Evolutionary conservation across 2,797 vertebrate genomes (phyloP), one percentile per base, ranked within the genome.

Genomic region (Gephyroberyx darwinii): DNA sequence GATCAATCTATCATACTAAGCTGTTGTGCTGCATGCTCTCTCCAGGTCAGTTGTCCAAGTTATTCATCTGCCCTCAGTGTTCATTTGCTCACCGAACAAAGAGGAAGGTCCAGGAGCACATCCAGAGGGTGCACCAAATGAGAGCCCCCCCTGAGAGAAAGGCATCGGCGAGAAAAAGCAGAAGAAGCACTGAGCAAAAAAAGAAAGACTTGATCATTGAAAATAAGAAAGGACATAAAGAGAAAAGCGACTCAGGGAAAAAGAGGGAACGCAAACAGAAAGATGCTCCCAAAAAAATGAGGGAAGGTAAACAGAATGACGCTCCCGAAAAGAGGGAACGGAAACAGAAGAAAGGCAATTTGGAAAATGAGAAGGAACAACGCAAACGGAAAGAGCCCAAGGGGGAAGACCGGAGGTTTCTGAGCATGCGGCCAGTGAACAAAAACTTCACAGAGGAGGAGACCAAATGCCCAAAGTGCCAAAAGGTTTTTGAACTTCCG

Each of bases 401-500:
- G 0, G 81, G 19, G 5, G 85, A 85, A 5, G 90, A 92, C 76
- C 81, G 80, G 2, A 57, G 89, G 56, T 91, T 92, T 17, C 88
- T 90, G 54, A 90, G 74, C 71, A 78, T 48, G 0, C 62, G 86
- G 4, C 1, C 30, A 0, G 78, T 74, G n/a, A 61, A 57, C 67
- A 85, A 84, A 65, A 87, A 65, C 59, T 83, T 89, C 50, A 66
- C 78, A 0, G 82, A 86, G 26, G 68, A 85, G 17, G 85, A 92
- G 65, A 88, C 75, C 0, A 80, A 72, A 64, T 92, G 91, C 22
- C 17, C 5, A 0, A 79, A 39, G 0, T 92, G 91, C 0, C 60
- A 80, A 9, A 92, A 91, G 69, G 43, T 81, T 31, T 92, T 91
- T 61, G 83, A 88, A 17, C 88, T 85, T 52, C 84, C 88, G 0